A percentile compares a stretch with the other conserved stretches of the same genome.
phyloP scores from a whole-genome alignment of 2,888 invertebrate genomes.

The Glyphotaelius pellucidus region DNA sequence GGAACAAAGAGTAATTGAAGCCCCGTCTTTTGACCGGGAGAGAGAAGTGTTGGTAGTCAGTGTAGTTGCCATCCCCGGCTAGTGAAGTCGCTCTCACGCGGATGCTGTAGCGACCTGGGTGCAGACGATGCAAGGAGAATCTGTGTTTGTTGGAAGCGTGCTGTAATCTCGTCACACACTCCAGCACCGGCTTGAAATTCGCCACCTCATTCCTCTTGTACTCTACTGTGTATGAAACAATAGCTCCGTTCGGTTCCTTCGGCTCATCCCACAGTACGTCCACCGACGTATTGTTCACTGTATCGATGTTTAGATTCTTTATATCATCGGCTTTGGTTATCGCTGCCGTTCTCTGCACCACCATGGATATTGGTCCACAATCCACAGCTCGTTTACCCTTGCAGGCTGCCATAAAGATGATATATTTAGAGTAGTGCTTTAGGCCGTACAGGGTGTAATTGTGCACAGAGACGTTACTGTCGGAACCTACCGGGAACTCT shows the following conservation, averaged over 20 bases:
- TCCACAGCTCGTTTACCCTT: constrained; percentile 71
- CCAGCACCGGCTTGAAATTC: constrained; percentile 69
- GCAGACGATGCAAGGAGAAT: constrained; percentile 70
- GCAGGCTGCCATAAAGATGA: constrained; percentile 80
- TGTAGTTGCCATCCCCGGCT: constrained; percentile 75
- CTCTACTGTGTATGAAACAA: constrained; percentile 80
- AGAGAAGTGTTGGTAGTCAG: constrained; percentile 63
- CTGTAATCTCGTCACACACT: constrained; percentile 75
- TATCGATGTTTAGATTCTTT: constrained; percentile 68
- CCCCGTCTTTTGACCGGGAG: background rate
- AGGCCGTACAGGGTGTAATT: constrained; percentile 71
- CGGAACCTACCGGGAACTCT: constrained; percentile 49
- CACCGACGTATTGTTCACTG: constrained; percentile 66
- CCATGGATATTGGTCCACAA: constrained; percentile 74
- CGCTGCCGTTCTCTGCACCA: constrained; percentile 74
- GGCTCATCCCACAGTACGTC: constrained; percentile 79
- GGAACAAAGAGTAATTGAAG: constrained; percentile 47
- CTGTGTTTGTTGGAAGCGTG: constrained; percentile 67
- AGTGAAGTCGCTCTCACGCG: constrained; percentile 79
- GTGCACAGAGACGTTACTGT: background rate
- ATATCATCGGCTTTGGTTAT: constrained; percentile 72
- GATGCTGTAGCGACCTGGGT: constrained; percentile 79
- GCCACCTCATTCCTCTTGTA: constrained; percentile 72
- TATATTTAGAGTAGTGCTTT: constrained; percentile 78
- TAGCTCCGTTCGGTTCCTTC: constrained; percentile 80